Conservation (phyloP, 2,888 invertebrate genomes). For the Andrena dorsata region DNA sequence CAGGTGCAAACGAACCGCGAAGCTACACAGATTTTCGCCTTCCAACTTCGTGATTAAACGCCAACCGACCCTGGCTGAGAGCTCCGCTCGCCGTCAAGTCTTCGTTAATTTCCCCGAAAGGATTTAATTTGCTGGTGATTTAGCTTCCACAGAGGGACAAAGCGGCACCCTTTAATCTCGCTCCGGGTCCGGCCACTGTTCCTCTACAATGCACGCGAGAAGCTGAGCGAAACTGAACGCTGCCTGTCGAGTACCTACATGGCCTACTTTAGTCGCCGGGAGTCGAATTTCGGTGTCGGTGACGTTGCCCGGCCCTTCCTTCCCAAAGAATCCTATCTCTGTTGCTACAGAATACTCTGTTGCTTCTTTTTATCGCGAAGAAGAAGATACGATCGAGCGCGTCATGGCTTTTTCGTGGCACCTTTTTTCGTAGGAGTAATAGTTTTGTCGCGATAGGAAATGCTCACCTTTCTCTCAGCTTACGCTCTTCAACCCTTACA, state of each 20-base stretch:
- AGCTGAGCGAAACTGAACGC: slow-evolving; percentile 38
- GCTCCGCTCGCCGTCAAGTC: slow-evolving; percentile 13
- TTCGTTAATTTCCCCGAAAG: slow-evolving; percentile 25
- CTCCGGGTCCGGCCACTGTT: slow-evolving; percentile 13
- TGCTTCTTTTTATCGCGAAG: neutral
- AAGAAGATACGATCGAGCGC: neutral
- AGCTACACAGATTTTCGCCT: slow-evolving; percentile 19
- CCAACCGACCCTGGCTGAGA: slow-evolving; percentile 3
- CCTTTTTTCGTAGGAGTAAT: too few relatives aligned
- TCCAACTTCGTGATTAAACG: slow-evolving; percentile 33
- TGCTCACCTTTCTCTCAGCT: too few relatives aligned
- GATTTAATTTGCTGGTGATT: slow-evolving; percentile 50
- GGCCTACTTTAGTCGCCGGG: slow-evolving; percentile 56
- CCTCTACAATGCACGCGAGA: slow-evolving; percentile 21
- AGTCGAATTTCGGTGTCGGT: slow-evolving; percentile 62
- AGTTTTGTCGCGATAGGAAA: too few relatives aligned
- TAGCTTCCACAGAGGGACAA: slow-evolving; percentile 6
- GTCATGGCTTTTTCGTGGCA: too few relatives aligned
- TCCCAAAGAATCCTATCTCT: slow-evolving; percentile 63
- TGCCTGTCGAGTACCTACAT: slow-evolving; percentile 24
- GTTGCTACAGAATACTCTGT: slow-evolving; percentile 34
- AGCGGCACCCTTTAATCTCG: slow-evolving; percentile 39
- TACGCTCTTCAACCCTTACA: too few relatives aligned
- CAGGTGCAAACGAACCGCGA: slow-evolving; percentile 35
- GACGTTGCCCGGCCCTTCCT: slow-evolving; percentile 34